Evolutionary conservation across 2,797 vertebrate species (phyloP).

Genomic region (Tolypeutes matacus): DNA sequence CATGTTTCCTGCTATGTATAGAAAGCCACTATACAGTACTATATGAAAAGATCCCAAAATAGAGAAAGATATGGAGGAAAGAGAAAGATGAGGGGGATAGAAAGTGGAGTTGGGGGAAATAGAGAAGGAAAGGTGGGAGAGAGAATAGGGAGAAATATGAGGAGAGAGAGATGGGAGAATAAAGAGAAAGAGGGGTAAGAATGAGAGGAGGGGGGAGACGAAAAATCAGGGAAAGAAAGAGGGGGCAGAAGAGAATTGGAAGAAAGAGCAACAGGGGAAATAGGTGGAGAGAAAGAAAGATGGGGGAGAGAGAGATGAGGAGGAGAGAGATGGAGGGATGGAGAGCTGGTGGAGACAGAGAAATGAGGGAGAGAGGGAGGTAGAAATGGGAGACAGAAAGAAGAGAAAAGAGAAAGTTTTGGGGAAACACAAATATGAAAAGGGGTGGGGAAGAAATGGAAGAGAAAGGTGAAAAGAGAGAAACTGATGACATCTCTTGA

Average conservation of each 20-base stretch:
- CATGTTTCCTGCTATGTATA: not conserved
- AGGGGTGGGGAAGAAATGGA: not conserved
- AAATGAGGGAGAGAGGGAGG: not conserved
- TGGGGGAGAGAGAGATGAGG: not conserved
- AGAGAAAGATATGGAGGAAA: not conserved
- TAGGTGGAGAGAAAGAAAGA: not conserved
- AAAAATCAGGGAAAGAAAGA: not conserved
- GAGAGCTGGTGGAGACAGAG: constrained; percentile 30
- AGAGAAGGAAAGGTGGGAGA: not conserved
- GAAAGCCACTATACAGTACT: not conserved
- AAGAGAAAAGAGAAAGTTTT: no score
- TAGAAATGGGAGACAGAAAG: not conserved
- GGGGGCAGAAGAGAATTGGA: not conserved
- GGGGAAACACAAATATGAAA: not conserved
- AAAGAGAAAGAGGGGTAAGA: not conserved
- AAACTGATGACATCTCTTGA: not conserved
- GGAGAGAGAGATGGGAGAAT: not conserved
- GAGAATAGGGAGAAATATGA: not conserved
- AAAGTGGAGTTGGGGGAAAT: not conserved
- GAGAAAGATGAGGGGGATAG: not conserved
- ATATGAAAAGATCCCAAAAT: not conserved
- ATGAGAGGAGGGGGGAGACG: not conserved
- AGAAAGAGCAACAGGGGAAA: not conserved
- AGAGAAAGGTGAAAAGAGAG: not conserved
- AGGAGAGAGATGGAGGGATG: constrained; percentile 5